Evolutionary conservation across 1,140 invertebrate genomes (phyloP), one percentile per base, ranked within the genome.

Genomic region (Macrobrachium rosenbergii): DNA sequence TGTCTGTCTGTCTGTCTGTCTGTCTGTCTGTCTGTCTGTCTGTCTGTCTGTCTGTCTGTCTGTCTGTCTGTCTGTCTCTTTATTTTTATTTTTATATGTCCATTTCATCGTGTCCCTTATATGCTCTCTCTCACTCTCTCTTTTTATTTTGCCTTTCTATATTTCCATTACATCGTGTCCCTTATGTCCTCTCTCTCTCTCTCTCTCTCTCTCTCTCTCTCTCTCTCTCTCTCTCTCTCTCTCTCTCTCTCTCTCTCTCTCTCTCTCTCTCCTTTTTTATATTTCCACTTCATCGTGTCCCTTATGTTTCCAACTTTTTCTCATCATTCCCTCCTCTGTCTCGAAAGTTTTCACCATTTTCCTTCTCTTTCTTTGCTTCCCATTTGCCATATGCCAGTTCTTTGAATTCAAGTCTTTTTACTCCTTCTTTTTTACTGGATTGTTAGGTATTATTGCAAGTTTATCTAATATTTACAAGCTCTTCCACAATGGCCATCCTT

Each of bases 281-380:
- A 6, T 69, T 63, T n/a, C 62, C 62, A 12, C n/a, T n/a, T n/a
- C 62, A 12, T n/a, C 62, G 12, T n/a, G n/a, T n/a, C 62, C 62
- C n/a, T n/a, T n/a, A n/a, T n/a, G n/a, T n/a, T n/a, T n/a, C n/a
- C n/a, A n/a, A n/a, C n/a, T n/a, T n/a, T n/a, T n/a, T 14, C 62
- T 63, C 14, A 23, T 73, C n/a, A 12, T n/a, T n/a, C 62, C 62
- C 62, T 63, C n/a, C 62, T 14, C 62, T 63, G n/a, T 14, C 62
- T 63, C 12, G 62, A 12, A 12, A 14, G 62, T n/a, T 63, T 63
- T n/a, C 62, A 63, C n/a, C 62, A 63, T n/a, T n/a, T 63, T n/a
- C 62, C 62, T 63, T 63, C 62, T n/a, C n/a, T 63, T 63, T n/a
- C 62, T 63, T n/a, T n/a, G n/a, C 62, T 63, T n/a, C 62, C 62